Conservation (phyloP, 53 echinoderm and acorn worm genomes). For the Actinopyga echinites region DNA sequence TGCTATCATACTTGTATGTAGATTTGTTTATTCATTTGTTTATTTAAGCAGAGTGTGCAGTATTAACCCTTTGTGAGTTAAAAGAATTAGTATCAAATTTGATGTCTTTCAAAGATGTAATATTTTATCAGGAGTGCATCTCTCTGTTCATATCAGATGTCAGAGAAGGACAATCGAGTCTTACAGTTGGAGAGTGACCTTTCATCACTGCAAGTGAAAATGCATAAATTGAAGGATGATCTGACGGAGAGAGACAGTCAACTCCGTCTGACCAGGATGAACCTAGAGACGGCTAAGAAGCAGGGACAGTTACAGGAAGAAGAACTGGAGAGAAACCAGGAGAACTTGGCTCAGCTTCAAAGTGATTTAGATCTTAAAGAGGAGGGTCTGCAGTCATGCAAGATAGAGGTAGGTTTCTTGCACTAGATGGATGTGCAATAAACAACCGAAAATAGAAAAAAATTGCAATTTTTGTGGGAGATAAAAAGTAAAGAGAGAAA, state of each 20-base stretch:
- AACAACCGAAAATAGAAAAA: no score
- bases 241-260: constrained; percentile 78
- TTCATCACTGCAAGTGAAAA: constrained; percentile 59
- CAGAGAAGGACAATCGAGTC: constrained; percentile 69
- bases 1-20: no score
- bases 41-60: no score
- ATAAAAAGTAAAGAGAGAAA: no score
- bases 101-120: no score
- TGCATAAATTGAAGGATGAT: constrained; percentile 62
- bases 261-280: constrained; percentile 72
- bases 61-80: no score
- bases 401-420: constrained; percentile 67
- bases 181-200: constrained; percentile 70
- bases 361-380: constrained; percentile 72
- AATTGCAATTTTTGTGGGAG: no score
- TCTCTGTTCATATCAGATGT: constrained; percentile 38
- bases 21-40: no score
- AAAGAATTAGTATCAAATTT: no score
- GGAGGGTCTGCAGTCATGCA: constrained; percentile 62
- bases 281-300: constrained; percentile 80
- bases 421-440: not conserved
- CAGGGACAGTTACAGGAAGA: constrained; percentile 78
- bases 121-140: not conserved
- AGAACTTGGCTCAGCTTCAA: constrained; percentile 72
- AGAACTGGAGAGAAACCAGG: constrained; percentile 74